Evolutionary conservation across 2,113 vertebrate genomes (phyloP).

Genomic region (Nycticorax nycticorax): DNA sequence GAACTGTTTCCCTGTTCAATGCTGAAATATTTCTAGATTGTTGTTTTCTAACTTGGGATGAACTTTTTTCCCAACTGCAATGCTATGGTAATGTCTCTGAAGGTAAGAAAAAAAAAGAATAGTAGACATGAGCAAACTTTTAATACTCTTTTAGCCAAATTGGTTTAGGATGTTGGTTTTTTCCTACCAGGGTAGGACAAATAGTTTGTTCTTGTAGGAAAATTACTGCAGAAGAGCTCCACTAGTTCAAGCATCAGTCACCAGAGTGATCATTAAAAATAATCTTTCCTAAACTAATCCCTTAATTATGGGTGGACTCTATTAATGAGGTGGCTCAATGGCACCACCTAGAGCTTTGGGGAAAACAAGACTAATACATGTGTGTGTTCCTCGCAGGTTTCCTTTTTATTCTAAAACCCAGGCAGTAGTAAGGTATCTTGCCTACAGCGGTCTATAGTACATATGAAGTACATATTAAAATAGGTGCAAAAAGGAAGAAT

Average conservation of each 20-base stretch:
- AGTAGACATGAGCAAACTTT: not conserved
- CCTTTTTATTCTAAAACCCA: not conserved
- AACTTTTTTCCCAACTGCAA: not conserved
- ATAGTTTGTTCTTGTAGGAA: not conserved
- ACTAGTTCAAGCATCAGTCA: not conserved
- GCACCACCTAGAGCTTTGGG: conserved; percentile 67
- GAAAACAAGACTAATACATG: not conserved
- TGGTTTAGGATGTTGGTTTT: not conserved
- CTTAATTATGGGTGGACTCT: not conserved
- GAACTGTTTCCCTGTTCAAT: not conserved
- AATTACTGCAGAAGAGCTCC: not conserved
- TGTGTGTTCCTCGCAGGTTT: not conserved
- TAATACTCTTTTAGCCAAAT: not conserved
- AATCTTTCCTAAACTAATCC: not conserved
- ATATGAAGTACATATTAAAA: not conserved
- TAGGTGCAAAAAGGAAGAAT: not conserved
- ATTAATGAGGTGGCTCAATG: conserved; percentile 13
- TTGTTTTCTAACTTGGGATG: not conserved
- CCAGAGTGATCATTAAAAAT: not conserved
- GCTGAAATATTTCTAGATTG: not conserved
- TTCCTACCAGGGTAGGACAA: not conserved
- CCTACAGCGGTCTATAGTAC: not conserved
- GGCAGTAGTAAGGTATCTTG: not conserved
- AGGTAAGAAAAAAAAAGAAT: not conserved
- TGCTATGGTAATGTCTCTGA: not conserved